Conservation (phyloP, 1,140 invertebrate species). For the Paralvinella palmiformis region DNA sequence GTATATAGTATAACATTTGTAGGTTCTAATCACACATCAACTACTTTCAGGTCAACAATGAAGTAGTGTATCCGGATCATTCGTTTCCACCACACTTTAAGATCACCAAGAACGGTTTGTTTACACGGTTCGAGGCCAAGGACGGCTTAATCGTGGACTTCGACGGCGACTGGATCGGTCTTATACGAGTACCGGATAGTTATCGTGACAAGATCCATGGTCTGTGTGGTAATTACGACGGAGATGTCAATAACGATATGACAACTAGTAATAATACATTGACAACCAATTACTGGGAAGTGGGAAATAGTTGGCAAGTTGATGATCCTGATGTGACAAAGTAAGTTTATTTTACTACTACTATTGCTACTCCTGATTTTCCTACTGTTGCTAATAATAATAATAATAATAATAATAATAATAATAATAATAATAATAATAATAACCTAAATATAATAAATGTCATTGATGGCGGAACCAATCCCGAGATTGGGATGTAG, state of each 20-base stretch:
- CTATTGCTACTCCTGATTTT: too few species aligned
- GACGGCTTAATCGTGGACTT: background rate
- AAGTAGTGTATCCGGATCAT: background rate
- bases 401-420: too few species aligned
- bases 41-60: background rate
- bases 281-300: background rate
- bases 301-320: conserved; percentile 9
- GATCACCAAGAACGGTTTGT: conserved; percentile 3
- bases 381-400: too few species aligned
- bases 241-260: conserved; percentile 78
- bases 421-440: too few species aligned
- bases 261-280: background rate
- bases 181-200: background rate
- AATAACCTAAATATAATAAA: too few species aligned
- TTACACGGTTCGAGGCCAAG: background rate
- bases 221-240: conserved; percentile 77
- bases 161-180: background rate
- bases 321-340: background rate
- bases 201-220: conserved; percentile 61
- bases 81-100: background rate
- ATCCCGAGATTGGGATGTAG: too few species aligned
- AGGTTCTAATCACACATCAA: too few species aligned
- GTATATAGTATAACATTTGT: too few species aligned
- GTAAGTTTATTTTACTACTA: background rate
- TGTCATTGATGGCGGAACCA: too few species aligned